Evolutionary conservation across 2,888 invertebrate genomes (phyloP).

Genomic region (Julus scanicus): DNA sequence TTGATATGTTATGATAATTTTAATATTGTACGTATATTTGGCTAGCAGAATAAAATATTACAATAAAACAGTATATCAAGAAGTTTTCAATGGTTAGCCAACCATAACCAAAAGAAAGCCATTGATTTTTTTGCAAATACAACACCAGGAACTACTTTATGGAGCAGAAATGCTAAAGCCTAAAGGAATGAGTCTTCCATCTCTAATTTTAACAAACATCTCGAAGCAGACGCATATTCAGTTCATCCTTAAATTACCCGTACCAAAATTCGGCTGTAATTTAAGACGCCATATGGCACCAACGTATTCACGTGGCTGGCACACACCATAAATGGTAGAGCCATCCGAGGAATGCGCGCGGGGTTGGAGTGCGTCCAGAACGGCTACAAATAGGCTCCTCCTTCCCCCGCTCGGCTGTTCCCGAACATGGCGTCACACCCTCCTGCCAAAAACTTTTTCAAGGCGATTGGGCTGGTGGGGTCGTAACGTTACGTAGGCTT

Average conservation of each 20-base stretch:
- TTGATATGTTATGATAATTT: too few relatives aligned
- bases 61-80: too few relatives aligned
- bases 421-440: conserved; percentile 25
- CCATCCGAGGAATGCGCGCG: background rate
- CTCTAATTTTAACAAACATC: background rate
- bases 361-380: conserved; percentile 23
- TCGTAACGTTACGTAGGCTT: background rate
- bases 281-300: conserved; percentile 28
- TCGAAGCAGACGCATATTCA: conserved; percentile 8
- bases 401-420: conserved; percentile 30
- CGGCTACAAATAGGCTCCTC: background rate
- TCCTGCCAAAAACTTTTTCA: background rate
- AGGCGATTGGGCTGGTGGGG: background rate
- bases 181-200: background rate
- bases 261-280: background rate
- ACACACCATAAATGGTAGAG: conserved; percentile 46
- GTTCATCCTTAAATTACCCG: background rate
- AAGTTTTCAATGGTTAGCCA: too few relatives aligned
- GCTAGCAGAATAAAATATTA: too few relatives aligned
- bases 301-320: background rate
- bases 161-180: too few relatives aligned
- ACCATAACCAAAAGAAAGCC: too few relatives aligned
- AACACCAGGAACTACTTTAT: too few relatives aligned
- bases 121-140: too few relatives aligned
- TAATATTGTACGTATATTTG: too few relatives aligned